Conservation (phyloP, 2,113 vertebrate species). For the Limanda limanda region DNA sequence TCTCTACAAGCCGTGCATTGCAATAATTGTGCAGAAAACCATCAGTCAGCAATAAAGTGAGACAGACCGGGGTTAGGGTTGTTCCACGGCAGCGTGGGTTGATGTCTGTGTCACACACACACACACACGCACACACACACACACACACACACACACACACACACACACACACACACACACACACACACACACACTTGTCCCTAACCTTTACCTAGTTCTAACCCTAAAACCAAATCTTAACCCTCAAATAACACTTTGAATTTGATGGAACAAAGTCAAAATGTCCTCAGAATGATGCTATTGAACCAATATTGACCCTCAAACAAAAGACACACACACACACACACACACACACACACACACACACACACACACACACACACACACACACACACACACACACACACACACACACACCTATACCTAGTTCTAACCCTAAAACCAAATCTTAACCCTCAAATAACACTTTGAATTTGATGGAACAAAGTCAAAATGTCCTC, state of each 20-base stretch:
- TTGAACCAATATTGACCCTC: too few species aligned
- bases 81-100: constrained; percentile 9
- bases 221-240: too few species aligned
- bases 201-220: too few species aligned
- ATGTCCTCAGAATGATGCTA: too few species aligned
- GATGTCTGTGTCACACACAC: constrained; percentile 25
- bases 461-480: too few species aligned
- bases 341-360: constrained; percentile 37
- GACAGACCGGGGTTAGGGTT: constrained; percentile 53
- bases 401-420: constrained; percentile 23
- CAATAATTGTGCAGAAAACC: constrained; percentile 43
- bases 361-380: constrained; percentile 15
- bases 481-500: too few species aligned
- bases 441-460: too few species aligned
- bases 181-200: constrained; percentile 12
- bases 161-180: constrained; percentile 40
- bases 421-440: too few species aligned
- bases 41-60: constrained; percentile 51
- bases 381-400: constrained; percentile 36
- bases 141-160: constrained; percentile 30
- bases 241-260: too few species aligned
- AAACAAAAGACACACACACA: too few species aligned
- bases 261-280: too few species aligned
- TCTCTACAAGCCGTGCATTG: not conserved
- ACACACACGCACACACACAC: constrained; percentile 22